Percentiles rank a stretch among this genome's conserved stretches.
phyloP scores from a whole-genome alignment of 2,113 vertebrate species.

The Limanda limanda region DNA sequence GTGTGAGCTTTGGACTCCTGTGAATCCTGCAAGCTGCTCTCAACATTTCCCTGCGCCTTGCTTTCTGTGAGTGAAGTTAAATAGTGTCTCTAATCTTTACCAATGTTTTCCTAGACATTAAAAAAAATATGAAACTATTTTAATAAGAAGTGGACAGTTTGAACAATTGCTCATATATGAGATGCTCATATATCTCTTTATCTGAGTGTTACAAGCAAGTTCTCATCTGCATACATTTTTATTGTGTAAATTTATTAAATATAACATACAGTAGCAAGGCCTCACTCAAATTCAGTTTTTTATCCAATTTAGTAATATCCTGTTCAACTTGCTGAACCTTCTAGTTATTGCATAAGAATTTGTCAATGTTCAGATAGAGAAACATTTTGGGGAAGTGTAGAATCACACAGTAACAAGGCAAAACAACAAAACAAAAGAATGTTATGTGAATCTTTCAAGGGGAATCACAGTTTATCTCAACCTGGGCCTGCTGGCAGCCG shows the following conservation, averaged over 20 bases:
- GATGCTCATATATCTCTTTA: too few species aligned
- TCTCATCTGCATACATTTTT: too few species aligned
- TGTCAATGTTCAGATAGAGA: background rate
- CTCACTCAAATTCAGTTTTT: too few species aligned
- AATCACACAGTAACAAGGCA: background rate
- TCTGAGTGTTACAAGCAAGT: too few species aligned
- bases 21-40: conserved; percentile 59
- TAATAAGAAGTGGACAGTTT: too few species aligned
- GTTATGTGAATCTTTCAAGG: background rate
- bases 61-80: background rate
- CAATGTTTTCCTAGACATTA: background rate
- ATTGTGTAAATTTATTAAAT: too few species aligned
- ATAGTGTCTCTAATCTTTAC: background rate
- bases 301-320: too few species aligned
- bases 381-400: background rate
- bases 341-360: background rate
- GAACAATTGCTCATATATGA: too few species aligned
- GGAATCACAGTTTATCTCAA: background rate
- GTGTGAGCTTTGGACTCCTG: conserved; percentile 58
- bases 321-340: background rate
- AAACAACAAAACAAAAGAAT: background rate
- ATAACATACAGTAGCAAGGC: too few species aligned
- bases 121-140: background rate
- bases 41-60: conserved; percentile 56
- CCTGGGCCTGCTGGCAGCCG: too few species aligned